Evolutionary conservation across 2,888 invertebrate species (phyloP).

Genomic region (Galerucella pusilla): DNA sequence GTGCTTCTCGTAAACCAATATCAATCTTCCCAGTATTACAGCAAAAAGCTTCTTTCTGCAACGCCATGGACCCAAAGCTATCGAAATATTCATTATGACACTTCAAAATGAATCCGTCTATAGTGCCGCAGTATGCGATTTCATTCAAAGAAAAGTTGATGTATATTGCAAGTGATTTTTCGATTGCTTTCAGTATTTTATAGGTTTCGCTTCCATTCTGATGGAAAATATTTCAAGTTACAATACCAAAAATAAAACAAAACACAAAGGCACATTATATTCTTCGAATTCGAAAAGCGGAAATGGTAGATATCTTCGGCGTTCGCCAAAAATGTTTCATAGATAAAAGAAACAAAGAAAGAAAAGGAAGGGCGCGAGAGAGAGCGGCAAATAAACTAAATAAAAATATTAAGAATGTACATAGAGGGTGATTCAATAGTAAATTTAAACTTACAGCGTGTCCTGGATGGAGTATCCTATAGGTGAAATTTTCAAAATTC

Average conservation of each 20-base stretch:
- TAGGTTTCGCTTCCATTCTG: constrained; percentile 21
- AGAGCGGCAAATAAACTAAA: constrained; percentile 13
- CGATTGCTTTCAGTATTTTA: constrained; percentile 33
- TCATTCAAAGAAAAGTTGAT: constrained; percentile 17
- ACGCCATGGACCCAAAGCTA: neutral
- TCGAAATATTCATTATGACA: constrained; percentile 30
- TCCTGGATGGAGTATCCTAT: too few relatives aligned
- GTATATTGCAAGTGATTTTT: constrained; percentile 27
- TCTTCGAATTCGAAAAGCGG: constrained; percentile 19
- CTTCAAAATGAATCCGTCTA: constrained; percentile 3
- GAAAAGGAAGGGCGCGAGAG: neutral
- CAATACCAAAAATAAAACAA: constrained; percentile 18
- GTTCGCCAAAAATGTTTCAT: neutral
- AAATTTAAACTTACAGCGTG: too few relatives aligned
- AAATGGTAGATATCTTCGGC: constrained; percentile 25
- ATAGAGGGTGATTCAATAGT: too few relatives aligned
- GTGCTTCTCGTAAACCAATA: neutral
- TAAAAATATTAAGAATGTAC: too few relatives aligned
- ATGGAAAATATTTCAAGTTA: constrained; percentile 31
- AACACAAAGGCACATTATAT: constrained; percentile 16
- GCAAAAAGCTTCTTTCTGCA: constrained; percentile 18
- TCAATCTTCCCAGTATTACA: neutral
- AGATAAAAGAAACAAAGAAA: constrained; percentile 14
- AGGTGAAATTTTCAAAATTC: too few relatives aligned
- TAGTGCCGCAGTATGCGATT: constrained; percentile 12